Conservation (phyloP, 37 sponge, comb jelly and placozoan genomes). For the Axinella damicornis region DNA sequence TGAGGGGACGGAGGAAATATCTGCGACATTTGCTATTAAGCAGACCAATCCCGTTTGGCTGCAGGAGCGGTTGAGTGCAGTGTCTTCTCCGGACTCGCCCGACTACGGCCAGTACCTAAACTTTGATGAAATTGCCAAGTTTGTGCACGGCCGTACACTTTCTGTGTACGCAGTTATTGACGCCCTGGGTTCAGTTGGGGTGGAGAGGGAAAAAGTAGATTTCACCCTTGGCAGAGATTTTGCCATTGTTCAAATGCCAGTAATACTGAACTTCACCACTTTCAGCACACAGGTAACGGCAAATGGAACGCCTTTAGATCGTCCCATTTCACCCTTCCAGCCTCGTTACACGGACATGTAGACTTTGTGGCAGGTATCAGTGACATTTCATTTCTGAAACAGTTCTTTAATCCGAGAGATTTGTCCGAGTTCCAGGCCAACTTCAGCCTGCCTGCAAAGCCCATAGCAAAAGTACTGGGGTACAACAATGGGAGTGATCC, state of each 20-base stretch:
- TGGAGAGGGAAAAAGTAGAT: background rate
- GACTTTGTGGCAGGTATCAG: conserved; percentile 78
- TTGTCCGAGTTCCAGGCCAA: conserved; percentile 73
- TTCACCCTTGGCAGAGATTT: conserved; percentile 78
- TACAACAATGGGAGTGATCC: conserved; percentile 57
- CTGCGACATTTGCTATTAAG: conserved; percentile 82
- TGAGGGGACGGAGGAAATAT: too few relatives aligned
- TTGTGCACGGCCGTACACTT: conserved; percentile 65
- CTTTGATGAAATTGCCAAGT: conserved; percentile 72
- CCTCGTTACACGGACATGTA: conserved; percentile 34
- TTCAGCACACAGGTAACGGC: conserved; percentile 1
- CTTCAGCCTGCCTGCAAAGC: conserved; percentile 55
- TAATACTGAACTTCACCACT: conserved; percentile 48
- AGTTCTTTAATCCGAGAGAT: conserved; percentile 84
- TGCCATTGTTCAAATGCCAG: conserved; percentile 54
- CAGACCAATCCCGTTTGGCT: conserved; percentile 75
- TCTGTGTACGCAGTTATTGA: conserved; percentile 36
- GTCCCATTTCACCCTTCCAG: conserved; percentile 33
- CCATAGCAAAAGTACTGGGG: conserved; percentile 66
- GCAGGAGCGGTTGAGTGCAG: conserved; percentile 50
- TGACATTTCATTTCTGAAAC: conserved; percentile 81
- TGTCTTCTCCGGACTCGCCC: conserved; percentile 82
- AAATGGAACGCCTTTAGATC: conserved; percentile 19
- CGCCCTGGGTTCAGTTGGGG: conserved; percentile 29
- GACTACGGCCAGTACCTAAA: conserved; percentile 80